phyloP scores from a whole-genome alignment of 2,797 vertebrate genomes.

The Dendrocincla fuliginosa region DNA sequence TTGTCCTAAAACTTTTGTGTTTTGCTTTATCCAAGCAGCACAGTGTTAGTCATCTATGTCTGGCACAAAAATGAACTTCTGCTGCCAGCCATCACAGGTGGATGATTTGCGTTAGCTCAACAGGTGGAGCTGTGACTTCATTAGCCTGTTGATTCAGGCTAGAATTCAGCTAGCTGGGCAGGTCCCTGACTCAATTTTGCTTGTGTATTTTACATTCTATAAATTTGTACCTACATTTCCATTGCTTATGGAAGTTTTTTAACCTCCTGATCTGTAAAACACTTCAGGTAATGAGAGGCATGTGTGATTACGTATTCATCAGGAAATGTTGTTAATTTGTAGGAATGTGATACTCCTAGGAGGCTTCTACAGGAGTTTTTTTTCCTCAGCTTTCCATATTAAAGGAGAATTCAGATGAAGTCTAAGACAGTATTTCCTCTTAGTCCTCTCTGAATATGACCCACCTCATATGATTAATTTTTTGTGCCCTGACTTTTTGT shows the following conservation, averaged over 20 bases:
- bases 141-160: conserved; percentile 6
- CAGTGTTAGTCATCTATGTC: background rate
- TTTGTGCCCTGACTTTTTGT: background rate
- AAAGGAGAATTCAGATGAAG: background rate
- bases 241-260: background rate
- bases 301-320: background rate
- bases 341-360: background rate
- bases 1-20: background rate
- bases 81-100: background rate
- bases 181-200: background rate
- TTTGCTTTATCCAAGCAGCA: background rate
- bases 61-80: background rate
- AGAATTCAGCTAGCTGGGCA: background rate
- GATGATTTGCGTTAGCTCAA: conserved; percentile 53
- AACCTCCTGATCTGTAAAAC: background rate
- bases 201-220: background rate
- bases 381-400: background rate
- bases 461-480: background rate
- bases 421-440: background rate
- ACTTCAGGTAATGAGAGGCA: background rate
- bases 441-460: background rate
- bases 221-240: background rate
- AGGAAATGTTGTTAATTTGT: background rate
- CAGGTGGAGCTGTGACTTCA: conserved; percentile 61
- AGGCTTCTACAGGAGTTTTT: background rate